phyloP scores from a whole-genome alignment of 2,888 invertebrate species.

The Acrocera orbiculus region DNA sequence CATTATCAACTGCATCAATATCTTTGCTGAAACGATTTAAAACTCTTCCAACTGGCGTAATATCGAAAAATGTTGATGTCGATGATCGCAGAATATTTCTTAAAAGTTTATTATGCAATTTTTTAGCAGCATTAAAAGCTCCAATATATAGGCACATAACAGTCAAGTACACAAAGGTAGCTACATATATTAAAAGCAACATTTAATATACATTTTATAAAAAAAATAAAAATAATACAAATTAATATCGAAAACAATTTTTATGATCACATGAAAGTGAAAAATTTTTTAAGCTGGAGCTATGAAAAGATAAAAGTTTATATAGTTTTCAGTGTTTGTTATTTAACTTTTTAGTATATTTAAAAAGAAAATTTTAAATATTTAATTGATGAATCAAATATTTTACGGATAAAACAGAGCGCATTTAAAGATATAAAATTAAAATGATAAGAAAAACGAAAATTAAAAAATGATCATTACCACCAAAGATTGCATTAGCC shows the following conservation, averaged over 20 bases:
- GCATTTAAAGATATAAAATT: no score
- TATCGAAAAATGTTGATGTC: conserved; percentile 48
- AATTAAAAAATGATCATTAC: conserved; percentile 24
- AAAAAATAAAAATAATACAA: conserved; percentile 2
- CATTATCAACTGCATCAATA: conserved; percentile 44
- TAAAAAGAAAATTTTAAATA: no score
- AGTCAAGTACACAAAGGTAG: conserved; percentile 37
- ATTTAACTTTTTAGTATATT: no score
- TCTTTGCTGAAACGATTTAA: conserved; percentile 52
- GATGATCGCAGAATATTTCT: conserved; percentile 40
- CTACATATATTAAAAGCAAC: conserved; percentile 13
- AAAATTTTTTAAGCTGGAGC: no score
- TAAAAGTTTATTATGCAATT: conserved; percentile 40
- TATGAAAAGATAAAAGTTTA: no score
- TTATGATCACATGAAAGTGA: no score
- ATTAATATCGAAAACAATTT: no score
- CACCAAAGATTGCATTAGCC: conserved; percentile 31
- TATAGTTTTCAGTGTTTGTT: no score
- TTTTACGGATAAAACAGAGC: no score
- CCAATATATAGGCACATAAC: conserved; percentile 40
- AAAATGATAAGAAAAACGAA: conserved; percentile 15
- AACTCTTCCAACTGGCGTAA: conserved; percentile 48
- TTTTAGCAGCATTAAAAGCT: conserved; percentile 39
- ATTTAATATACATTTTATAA: neutral
- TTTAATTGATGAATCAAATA: no score